Conservation (phyloP, 53 echinoderm and acorn worm genomes). For the Antedon mediterranea region DNA sequence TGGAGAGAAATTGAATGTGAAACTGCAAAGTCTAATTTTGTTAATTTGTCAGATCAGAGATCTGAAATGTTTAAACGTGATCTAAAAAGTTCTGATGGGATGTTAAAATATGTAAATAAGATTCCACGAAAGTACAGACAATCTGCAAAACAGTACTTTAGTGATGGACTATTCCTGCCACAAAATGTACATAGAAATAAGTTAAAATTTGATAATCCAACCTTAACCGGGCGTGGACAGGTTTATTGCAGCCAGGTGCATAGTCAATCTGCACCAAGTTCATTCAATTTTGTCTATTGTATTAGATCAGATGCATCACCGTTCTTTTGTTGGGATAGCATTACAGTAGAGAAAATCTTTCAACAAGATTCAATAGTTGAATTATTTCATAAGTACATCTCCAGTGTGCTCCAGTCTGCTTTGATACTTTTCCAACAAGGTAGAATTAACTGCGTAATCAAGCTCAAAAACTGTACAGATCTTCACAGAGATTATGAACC, state of each 20-base stretch:
- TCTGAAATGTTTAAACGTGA: slow-evolving; percentile 3
- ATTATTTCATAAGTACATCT: slow-evolving; percentile 12
- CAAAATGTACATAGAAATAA: background rate
- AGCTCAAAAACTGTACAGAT: no score
- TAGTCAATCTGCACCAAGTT: slow-evolving; percentile 8
- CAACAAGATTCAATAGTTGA: slow-evolving; percentile 11
- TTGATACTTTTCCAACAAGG: background rate
- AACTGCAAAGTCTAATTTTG: background rate
- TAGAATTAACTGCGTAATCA: slow-evolving; percentile 26
- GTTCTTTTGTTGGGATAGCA: slow-evolving; percentile 29
- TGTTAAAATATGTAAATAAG: slow-evolving; percentile 2
- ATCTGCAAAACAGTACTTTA: slow-evolving; percentile 20
- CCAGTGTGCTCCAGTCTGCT: slow-evolving; percentile 12
- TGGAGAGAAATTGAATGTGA: slow-evolving; percentile 22
- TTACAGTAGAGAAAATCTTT: slow-evolving; percentile 7
- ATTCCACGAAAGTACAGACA: slow-evolving; percentile 5
- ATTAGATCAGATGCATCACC: slow-evolving; percentile 9
- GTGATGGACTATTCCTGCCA: slow-evolving; percentile 19
- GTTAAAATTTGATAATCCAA: slow-evolving; percentile 30
- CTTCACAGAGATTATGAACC: no score
- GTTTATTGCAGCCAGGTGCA: background rate
- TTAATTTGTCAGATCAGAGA: slow-evolving; percentile 19
- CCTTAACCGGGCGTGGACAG: slow-evolving; percentile 16
- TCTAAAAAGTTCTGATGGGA: background rate
- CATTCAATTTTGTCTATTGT: slow-evolving; percentile 17